Percentiles rank a stretch among this genome's conserved stretches.
phyloP scores from a whole-genome alignment of 2,113 vertebrate species.

The Podiceps cristatus region DNA sequence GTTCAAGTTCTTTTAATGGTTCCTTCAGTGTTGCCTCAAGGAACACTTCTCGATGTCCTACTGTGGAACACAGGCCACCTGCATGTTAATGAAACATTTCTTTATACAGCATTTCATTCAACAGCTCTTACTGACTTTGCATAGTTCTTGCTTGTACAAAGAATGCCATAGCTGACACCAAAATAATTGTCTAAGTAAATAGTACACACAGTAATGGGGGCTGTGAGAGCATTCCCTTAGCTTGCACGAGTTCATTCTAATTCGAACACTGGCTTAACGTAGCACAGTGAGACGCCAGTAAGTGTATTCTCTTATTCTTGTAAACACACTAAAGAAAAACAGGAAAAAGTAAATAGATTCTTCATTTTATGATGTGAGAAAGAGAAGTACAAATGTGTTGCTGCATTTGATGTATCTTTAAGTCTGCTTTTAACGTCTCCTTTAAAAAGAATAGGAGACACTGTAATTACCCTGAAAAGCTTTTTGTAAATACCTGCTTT shows the following conservation, averaged over 20 bases:
- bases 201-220: neutral
- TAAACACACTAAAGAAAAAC: neutral
- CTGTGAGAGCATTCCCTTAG: neutral
- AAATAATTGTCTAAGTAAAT: neutral
- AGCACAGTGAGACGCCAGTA: neutral
- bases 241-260: neutral
- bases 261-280: neutral
- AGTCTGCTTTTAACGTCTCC: neutral
- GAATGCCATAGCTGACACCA: neutral
- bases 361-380: neutral
- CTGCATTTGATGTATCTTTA: neutral
- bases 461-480: neutral
- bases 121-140: neutral
- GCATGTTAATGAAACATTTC: neutral
- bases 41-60: neutral
- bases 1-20: neutral
- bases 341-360: neutral
- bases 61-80: neutral
- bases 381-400: neutral
- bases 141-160: neutral
- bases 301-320: neutral
- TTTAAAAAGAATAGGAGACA: neutral
- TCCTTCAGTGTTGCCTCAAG: neutral
- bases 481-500: slow-evolving; percentile 18
- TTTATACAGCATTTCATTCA: neutral